Evolutionary conservation across 2,113 vertebrate species (phyloP).

Genomic region (Clupea harengus): DNA sequence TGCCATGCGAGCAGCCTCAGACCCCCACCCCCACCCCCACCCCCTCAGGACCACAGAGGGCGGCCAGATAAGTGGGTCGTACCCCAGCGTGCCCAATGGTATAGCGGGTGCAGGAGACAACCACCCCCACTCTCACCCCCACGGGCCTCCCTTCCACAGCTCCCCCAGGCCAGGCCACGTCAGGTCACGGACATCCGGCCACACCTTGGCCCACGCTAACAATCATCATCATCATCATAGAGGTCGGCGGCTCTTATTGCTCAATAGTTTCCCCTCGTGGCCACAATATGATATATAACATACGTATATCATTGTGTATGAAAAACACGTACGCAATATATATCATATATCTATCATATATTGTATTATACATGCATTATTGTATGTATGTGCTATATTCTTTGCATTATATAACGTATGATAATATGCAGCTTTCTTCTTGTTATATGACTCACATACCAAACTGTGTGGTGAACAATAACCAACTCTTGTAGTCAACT

Average conservation of each 20-base stretch:
- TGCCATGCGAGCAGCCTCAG: conserved; percentile 45
- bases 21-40: neutral
- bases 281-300: no score
- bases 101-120: neutral
- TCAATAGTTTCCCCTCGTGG: no score
- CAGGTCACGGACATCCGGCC: conserved; percentile 28
- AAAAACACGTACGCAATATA: neutral
- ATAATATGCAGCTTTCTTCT: neutral
- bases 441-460: neutral
- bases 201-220: conserved; percentile 36
- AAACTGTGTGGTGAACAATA: neutral
- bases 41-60: conserved; percentile 30
- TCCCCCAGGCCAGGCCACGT: conserved; percentile 28
- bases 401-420: neutral
- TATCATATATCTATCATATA: neutral
- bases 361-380: neutral
- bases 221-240: conserved; percentile 30
- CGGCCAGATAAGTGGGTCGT: conserved; percentile 35
- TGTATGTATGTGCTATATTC: neutral
- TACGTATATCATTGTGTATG: no score
- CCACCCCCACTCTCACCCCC: conserved; percentile 11
- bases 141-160: neutral
- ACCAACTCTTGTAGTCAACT: neutral
- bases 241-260: conserved; percentile 44
- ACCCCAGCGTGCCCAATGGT: neutral